Conservation (phyloP, 2,888 invertebrate genomes). For the Colostygia pectinataria region DNA sequence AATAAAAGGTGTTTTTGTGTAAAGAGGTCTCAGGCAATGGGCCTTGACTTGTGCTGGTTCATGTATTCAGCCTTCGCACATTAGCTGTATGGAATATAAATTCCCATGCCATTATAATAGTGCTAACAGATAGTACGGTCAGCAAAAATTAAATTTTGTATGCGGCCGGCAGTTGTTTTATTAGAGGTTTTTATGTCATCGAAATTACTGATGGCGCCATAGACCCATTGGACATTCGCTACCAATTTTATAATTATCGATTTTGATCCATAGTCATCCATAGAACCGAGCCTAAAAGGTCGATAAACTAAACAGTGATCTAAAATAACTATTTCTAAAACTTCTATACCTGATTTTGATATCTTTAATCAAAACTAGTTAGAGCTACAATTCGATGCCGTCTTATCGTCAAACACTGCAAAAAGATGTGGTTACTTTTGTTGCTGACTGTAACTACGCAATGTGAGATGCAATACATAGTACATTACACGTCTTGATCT, state of each 20-base stretch:
- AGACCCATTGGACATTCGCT: too few species aligned
- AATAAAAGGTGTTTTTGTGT: constrained; percentile 27
- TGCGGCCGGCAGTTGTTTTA: neutral
- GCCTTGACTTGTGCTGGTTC: constrained; percentile 42
- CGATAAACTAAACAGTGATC: too few species aligned
- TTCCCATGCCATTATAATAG: constrained; percentile 35
- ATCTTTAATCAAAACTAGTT: too few species aligned
- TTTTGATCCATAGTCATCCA: too few species aligned
- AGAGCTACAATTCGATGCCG: too few species aligned
- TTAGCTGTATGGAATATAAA: constrained; percentile 42
- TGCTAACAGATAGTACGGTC: constrained; percentile 7
- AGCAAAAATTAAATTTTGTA: neutral
- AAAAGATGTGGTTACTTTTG: neutral
- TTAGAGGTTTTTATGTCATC: too few species aligned
- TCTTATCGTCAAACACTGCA: too few species aligned
- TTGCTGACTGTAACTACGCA: neutral
- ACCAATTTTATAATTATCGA: too few species aligned
- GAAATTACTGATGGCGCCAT: too few species aligned
- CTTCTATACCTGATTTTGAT: too few species aligned
- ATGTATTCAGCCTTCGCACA: constrained; percentile 39
- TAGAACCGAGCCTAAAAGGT: too few species aligned
- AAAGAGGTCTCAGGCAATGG: constrained; percentile 26
- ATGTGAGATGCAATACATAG: neutral
- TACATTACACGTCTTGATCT: constrained; percentile 3
- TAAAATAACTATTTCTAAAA: too few species aligned